A percentile compares a stretch with the other conserved stretches of the same genome.
Evolutionary conservation across 2,888 invertebrate genomes (phyloP).

Genomic region (Crioceris asparagi): DNA sequence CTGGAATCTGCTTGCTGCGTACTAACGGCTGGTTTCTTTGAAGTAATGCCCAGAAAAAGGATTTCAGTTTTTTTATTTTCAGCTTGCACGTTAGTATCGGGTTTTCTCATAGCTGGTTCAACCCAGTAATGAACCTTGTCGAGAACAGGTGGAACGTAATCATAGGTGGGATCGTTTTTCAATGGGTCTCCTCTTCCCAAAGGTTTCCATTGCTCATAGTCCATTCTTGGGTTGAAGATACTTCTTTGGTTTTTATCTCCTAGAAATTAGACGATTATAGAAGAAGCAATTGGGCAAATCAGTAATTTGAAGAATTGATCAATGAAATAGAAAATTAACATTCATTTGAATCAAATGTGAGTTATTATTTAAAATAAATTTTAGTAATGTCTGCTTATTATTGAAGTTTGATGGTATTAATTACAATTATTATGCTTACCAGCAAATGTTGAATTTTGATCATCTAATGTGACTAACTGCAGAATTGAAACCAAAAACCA

Average conservation of each 20-base stretch:
- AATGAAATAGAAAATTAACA: no score
- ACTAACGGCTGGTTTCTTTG: slow-evolving; percentile 50
- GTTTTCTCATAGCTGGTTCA: slow-evolving; percentile 48
- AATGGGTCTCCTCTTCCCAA: slow-evolving; percentile 72
- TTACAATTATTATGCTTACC: no score
- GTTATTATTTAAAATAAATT: neutral
- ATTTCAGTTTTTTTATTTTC: slow-evolving; percentile 54
- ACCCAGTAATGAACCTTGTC: slow-evolving; percentile 75
- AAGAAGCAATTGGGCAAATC: no score
- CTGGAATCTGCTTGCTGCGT: slow-evolving; percentile 31
- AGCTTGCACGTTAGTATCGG: slow-evolving; percentile 42
- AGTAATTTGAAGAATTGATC: no score
- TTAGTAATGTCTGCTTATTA: slow-evolving; percentile 9
- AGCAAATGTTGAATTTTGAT: no score
- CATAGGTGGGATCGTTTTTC: slow-evolving; percentile 75
- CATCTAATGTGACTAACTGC: slow-evolving; percentile 20
- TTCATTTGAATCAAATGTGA: no score
- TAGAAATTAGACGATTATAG: slow-evolving; percentile 5
- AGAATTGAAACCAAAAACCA: slow-evolving; percentile 25
- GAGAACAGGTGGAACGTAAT: slow-evolving; percentile 71
- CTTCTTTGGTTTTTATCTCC: slow-evolving; percentile 19
- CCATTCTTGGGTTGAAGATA: slow-evolving; percentile 63
- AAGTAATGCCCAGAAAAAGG: slow-evolving; percentile 56
- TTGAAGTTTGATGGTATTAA: no score
- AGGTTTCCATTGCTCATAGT: slow-evolving; percentile 79